Evolutionary conservation across 2,888 invertebrate species (phyloP), one percentile per base, ranked within the genome.

Genomic region (Tenthredo scrophulariae): DNA sequence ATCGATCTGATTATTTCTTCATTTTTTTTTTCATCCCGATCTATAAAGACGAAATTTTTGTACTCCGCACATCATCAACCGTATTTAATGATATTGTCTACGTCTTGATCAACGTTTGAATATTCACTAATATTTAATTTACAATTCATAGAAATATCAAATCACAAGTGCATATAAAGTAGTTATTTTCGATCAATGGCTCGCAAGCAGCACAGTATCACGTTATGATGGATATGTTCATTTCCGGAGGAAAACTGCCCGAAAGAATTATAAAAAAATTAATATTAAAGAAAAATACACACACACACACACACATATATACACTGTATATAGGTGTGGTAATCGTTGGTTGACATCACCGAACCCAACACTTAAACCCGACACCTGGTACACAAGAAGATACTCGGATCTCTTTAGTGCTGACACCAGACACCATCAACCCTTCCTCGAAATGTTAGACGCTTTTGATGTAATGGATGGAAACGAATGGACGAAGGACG

Each of bases 401-500:
- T 37, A 70, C 70, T 70, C 37, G n/a, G 18, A 75, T 15, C 46
- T 46, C 75, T 46, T 46, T 46, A 26, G 22, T 37, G 43, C 37
- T 75, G 26, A 75, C 46, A 37, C 22, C 26, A 75, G 46, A 46
- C 40, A 75, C 46, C 22, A 75, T 75, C 9, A 15, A 26, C 75
- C 75, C 75, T 26, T 22, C 7, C 46, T 46, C 3, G 46, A 43
- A 46, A 75, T 75, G 43, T 46, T 46, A 26, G 43, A n/a, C 46
- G 46, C 46, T 22, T 75, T 26, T 26, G 75, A 75, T 22, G 43
- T n/a, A n/a, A 75, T 75, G 46, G 75, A 75, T n/a, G 22, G 15
- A 75, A 15, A 75, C 70, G 37, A 70, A 70, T 70, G 75, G n/a
- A 26, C 22, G 46, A 40, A 15, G 46, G 46, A 37, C 75, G 3